Evolutionary conservation across 2,113 vertebrate genomes (phyloP).

Genomic region (Sisor rabdophorus): DNA sequence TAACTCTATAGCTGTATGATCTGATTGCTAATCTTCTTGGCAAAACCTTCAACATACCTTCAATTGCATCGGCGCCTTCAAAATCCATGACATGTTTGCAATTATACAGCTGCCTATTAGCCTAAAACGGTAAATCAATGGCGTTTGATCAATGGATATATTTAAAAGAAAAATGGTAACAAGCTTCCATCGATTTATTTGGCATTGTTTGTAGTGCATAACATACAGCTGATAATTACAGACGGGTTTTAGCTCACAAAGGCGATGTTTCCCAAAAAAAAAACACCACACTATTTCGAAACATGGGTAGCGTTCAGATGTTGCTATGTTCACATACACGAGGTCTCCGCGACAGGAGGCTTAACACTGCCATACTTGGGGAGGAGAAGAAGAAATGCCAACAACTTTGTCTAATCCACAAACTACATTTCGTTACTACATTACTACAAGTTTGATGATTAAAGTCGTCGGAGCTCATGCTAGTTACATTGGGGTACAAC

Average conservation of each 20-base stretch:
- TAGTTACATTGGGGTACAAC: no score
- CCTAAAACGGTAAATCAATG: constrained; percentile 20
- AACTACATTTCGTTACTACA: no score
- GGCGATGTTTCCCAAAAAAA: no score
- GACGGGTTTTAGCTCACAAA: neutral
- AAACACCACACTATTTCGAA: no score
- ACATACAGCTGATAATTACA: neutral
- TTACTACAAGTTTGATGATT: no score
- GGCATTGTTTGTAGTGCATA: neutral
- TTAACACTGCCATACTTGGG: no score
- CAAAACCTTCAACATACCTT: neutral
- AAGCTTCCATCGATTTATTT: neutral
- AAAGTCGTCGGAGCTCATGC: no score
- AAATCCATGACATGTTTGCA: neutral
- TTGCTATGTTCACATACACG: no score
- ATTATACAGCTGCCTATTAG: constrained; percentile 10
- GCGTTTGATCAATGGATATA: constrained; percentile 1
- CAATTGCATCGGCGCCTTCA: neutral
- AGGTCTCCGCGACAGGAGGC: no score
- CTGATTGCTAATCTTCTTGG: neutral
- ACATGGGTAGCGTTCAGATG: no score
- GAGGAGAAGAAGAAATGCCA: no score
- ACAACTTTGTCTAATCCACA: no score
- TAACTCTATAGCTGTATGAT: neutral
- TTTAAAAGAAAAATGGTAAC: neutral